Evolutionary conservation across 2,797 vertebrate species (phyloP).

Genomic region (Galago senegalensis): DNA sequence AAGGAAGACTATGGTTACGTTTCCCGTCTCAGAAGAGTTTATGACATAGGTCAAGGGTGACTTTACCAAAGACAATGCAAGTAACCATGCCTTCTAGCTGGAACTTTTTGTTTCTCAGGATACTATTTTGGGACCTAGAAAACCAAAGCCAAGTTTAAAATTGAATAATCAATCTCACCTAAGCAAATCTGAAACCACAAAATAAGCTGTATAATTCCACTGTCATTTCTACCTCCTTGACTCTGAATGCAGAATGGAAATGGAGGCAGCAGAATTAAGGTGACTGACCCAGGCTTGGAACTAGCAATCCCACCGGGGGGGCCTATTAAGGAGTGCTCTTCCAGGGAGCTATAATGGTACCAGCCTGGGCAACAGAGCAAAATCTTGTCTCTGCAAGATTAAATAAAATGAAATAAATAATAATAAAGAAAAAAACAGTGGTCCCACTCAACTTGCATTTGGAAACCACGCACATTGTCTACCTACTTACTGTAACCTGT

Average conservation of each 20-base stretch:
- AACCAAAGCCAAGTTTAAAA: neutral
- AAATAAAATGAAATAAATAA: neutral
- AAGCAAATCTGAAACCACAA: neutral
- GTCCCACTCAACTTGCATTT: neutral
- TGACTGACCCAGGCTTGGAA: neutral
- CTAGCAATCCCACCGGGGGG: neutral
- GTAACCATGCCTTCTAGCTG: neutral
- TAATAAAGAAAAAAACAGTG: neutral
- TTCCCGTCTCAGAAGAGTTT: neutral
- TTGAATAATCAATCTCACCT: neutral
- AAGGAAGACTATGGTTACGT: neutral
- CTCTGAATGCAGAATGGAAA: neutral
- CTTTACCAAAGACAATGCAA: neutral
- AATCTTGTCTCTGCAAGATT: neutral
- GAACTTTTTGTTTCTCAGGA: neutral
- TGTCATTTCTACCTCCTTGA: neutral
- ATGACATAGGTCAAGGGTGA: neutral
- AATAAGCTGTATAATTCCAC: neutral
- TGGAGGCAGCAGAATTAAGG: neutral
- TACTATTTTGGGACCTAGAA: neutral
- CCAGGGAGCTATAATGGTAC: neutral
- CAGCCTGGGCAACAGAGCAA: neutral
- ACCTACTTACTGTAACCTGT: neutral
- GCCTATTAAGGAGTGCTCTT: neutral
- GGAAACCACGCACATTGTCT: neutral